These are phyloP conservation scores for Apostichopus parvimensis DNA, from an alignment of 35 echinoderm and acorn worm species.

Conservation along the genomic window DNA sequence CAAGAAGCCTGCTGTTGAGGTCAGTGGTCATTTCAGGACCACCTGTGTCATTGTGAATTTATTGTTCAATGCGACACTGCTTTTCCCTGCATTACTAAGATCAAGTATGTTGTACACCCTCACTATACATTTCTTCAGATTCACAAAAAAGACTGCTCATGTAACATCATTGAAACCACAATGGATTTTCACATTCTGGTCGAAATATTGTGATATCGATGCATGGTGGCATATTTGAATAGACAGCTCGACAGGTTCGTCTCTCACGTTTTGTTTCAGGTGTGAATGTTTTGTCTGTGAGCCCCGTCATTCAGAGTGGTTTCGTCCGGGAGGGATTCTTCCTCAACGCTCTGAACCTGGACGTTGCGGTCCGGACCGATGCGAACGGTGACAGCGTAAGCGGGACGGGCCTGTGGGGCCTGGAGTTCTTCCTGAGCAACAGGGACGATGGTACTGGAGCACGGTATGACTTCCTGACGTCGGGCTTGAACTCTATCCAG, in stretches of 20 bases:
- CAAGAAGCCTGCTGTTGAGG: too few relatives aligned
- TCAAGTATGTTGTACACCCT: too few relatives aligned
- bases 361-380: conserved; percentile 19
- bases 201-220: too few relatives aligned
- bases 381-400: conserved; percentile 32
- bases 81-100: too few relatives aligned
- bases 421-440: conserved; percentile 53
- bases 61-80: too few relatives aligned
- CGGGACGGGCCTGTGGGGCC: conserved; percentile 43
- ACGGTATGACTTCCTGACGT: neutral
- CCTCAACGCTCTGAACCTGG: conserved; percentile 34
- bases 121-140: too few relatives aligned
- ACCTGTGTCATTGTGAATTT: too few relatives aligned
- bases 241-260: neutral
- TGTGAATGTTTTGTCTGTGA: conserved; percentile 2
- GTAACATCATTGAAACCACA: too few relatives aligned
- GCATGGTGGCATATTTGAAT: too few relatives aligned
- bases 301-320: conserved; percentile 34
- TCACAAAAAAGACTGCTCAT: too few relatives aligned
- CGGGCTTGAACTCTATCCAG: conserved; percentile 43
- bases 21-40: too few relatives aligned
- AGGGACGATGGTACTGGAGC: conserved; percentile 37
- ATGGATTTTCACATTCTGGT: too few relatives aligned
- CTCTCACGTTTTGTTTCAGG: neutral
- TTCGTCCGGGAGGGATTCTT: conserved; percentile 41